Evolutionary conservation across 2,113 vertebrate species (phyloP).

Genomic region (Lagenorhynchus albirostris): DNA sequence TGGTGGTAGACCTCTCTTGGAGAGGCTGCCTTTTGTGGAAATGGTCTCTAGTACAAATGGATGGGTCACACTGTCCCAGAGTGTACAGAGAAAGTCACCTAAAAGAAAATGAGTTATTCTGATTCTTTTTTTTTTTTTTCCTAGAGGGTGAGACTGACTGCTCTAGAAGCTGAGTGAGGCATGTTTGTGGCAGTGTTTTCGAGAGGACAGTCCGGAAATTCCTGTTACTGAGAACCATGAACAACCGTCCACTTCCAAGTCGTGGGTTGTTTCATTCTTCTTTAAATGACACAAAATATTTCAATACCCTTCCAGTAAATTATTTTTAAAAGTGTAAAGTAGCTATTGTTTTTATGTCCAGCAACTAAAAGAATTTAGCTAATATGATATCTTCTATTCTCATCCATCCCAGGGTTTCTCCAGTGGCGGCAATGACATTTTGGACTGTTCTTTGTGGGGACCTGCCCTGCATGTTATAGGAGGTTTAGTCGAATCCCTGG

Average conservation of each 20-base stretch:
- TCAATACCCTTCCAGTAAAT: not conserved
- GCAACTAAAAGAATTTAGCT: not conserved
- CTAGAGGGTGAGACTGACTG: not conserved
- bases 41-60: not conserved
- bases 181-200: not conserved
- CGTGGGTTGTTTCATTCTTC: not conserved
- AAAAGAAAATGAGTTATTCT: not conserved
- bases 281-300: not conserved
- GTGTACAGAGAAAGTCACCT: not conserved
- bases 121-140: not conserved
- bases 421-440: not conserved
- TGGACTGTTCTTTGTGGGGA: not conserved
- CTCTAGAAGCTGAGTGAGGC: not conserved
- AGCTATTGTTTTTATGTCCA: not conserved
- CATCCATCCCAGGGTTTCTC: not conserved
- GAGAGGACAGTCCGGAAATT: not conserved
- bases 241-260: not conserved
- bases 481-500: not conserved
- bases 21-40: not conserved
- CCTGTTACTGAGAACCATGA: not conserved
- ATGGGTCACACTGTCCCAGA: not conserved
- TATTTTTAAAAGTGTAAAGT: not conserved
- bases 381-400: not conserved
- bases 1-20: not conserved
- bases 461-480: rapidly evolving